Evolutionary conservation across 1,140 invertebrate species (phyloP), one percentile per base, ranked within the genome.

Genomic region (Bombus turneri): DNA sequence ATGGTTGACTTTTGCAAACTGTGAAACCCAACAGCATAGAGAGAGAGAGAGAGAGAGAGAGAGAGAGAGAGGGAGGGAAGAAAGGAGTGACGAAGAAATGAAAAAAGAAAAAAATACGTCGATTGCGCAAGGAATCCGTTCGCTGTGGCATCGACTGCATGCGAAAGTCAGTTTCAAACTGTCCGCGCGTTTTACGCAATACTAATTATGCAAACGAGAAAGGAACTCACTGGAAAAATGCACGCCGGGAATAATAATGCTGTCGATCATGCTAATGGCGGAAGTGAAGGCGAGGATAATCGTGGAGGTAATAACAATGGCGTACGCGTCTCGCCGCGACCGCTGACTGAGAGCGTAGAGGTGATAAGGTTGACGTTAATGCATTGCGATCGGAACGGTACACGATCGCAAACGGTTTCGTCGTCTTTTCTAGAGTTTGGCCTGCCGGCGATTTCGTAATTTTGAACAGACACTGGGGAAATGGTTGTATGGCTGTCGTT

Each of bases 251-350:
- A 89, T 90, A 90, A 89, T 90, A 89, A 88, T 86, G 81, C 85
- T 89, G 88, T 89, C 88, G 88, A 90, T 89, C 88, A 90, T 84
- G 81, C 81, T 90, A 89, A 90, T 90, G 88, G 86, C 85, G 85
- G 78, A 77, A 85, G 81, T 81, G 83, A 86, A 89, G 81, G 85
- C 81, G 85, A 89, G 80, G 88, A 87, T 89, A 76, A 83, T 83
- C 86, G 79, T 86, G 85, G 84, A 37, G 81, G 85, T 69, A 82
- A 84, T 88, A 88, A 88, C 87, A 87, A 88, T 90, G 76, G 78
- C 72, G 62, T 71, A 71, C 73, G 43, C 39, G 83, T 62, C 39
- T 75, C 41, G 43, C 53, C 79, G 71, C 57, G 68, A 72, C 73
- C 77, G 69, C 39, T 66, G 83, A 81, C 68, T 85, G 73, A 75